A percentile compares a stretch with the other conserved stretches of the same genome.
phyloP scores from a whole-genome alignment of 2,797 vertebrate species.

The Bryconaethiops microstoma region DNA sequence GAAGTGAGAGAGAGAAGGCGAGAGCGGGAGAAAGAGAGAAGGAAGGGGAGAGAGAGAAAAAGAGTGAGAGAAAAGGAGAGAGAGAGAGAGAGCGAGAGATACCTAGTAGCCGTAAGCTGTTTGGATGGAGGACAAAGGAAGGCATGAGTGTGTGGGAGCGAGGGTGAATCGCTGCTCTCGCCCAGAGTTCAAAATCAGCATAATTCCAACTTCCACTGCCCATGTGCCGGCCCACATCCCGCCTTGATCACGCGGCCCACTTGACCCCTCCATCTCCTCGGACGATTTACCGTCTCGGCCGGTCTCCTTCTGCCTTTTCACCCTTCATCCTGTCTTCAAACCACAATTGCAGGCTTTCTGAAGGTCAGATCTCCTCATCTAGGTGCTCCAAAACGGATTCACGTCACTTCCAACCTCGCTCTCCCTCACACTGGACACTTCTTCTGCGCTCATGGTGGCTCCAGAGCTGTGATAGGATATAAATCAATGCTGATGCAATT shows the following conservation, averaged over 20 bases:
- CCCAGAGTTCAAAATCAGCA: conserved; percentile 28
- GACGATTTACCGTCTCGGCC: background rate
- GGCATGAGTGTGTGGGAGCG: conserved; percentile 22
- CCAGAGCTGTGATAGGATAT: background rate
- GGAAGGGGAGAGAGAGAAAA: too few species aligned
- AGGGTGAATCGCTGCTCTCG: background rate
- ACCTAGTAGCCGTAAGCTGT: conserved; percentile 18
- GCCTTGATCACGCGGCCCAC: conserved; percentile 8
- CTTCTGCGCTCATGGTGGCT: background rate
- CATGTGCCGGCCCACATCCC: background rate
- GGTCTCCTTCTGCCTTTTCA: background rate
- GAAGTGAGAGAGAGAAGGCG: too few species aligned
- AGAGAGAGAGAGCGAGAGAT: conserved; percentile 9
- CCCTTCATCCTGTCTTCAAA: background rate
- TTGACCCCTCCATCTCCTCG: background rate
- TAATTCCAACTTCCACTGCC: conserved; percentile 20
- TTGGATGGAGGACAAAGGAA: conserved; percentile 25
- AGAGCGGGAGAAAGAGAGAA: too few species aligned
- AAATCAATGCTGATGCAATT: background rate
- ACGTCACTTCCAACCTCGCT: background rate
- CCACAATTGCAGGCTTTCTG: background rate
- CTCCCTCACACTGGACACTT: background rate
- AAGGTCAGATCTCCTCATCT: background rate
- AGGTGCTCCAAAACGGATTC: background rate
- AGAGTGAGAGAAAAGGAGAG: too few species aligned